Conservation (phyloP, 2,888 invertebrate species). For the Lasius platythorax region DNA sequence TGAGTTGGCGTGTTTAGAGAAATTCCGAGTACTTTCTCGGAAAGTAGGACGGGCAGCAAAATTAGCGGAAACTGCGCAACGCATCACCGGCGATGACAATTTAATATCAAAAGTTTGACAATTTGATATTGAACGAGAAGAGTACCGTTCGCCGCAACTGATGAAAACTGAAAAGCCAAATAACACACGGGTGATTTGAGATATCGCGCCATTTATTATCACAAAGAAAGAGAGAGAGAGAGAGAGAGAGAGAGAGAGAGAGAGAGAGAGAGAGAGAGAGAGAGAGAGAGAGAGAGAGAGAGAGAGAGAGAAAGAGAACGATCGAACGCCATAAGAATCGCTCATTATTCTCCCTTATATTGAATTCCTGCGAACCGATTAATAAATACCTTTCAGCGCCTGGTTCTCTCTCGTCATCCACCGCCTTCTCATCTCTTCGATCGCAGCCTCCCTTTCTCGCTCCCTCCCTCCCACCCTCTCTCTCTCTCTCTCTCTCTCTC, state of each 20-base stretch:
- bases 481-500: constrained; percentile 18
- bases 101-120: not conserved
- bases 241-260: constrained; percentile 9
- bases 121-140: not conserved
- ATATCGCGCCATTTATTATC: constrained; percentile 1
- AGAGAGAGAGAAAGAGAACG: not conserved
- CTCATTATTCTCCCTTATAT: constrained; percentile 76
- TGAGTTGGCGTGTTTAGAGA: not conserved
- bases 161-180: not conserved
- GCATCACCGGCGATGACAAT: not conserved
- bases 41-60: not conserved
- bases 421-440: constrained; percentile 43
- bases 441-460: not conserved
- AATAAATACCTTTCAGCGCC: constrained; percentile 73
- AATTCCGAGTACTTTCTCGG: not conserved
- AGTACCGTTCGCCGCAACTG: not conserved
- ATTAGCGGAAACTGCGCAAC: not conserved
- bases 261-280: constrained; percentile 13
- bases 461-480: not conserved
- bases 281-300: not conserved
- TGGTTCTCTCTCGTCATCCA: constrained; percentile 53
- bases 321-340: constrained; percentile 64
- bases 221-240: not conserved
- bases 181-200: not conserved
- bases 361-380: constrained; percentile 78